Base-by-base conservation (phyloP, 35 echinoderm and acorn worm species). In the Apostichopus japonicus region DNA sequence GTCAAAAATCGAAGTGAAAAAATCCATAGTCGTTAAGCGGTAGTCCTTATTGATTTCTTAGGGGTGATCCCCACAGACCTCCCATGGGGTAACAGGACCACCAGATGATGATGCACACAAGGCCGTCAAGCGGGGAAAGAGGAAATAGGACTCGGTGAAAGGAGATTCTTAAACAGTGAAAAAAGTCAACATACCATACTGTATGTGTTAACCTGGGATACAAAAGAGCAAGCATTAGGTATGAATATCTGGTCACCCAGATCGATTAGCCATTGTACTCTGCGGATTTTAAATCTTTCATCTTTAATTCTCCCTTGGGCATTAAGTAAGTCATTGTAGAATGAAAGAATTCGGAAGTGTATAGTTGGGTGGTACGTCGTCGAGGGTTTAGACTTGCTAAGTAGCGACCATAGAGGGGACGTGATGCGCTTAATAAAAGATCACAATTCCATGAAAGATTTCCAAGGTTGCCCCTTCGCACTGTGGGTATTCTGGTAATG, bases 11-110 rank as follows among this genome's bases (percentile, higher is more conserved):
- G 79, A 83, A 83, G 54, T 44, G 63, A 8, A 83, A 83, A 83
- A 83, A 83, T 83, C 79, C 51, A 83, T 83, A 83, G 79, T 83
- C 16, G 24, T 83, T 83, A 83, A 83, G 79, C 79, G 17, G 33
- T 44, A 44, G 7, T 83, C 79, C 54, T 17, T 14, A 4, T 55
- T 83, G 15, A 51, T 55, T 83, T 17, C 79, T 3, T 16, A 44
- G 6, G 17, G 10, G 54, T 11, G 54, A 83, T 83, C 44, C 79
- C 79, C n/a, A 0, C n/a, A 55, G 79, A 83, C 79, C 79, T 83
- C 79, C 79, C 79, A 54, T 54, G 79, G 79, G 79, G 2, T 15
- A 19, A 9, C 79, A 83, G 54, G 79, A 83, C 79, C 79, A 83
- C 79, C 44, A 52, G 54, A 55, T 17, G 51, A 54, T 19, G 63